These are phyloP conservation scores for Trissolcus brochymenae DNA, from an alignment of 2,888 invertebrate genomes.

Conservation along the genomic window DNA sequence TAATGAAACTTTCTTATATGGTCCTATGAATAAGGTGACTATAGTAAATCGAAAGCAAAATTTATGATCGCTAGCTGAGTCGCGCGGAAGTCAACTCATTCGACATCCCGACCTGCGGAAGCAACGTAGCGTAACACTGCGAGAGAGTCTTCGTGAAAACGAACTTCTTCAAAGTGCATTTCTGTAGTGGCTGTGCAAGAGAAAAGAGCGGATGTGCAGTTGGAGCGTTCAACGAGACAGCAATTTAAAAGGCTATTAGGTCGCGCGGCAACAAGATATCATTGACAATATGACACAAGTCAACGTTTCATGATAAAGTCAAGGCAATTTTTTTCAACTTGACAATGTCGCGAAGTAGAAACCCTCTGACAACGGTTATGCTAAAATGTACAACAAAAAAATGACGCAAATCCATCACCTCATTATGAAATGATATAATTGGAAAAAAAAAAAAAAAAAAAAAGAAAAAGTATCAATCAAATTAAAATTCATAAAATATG, in stretches of 20 bases:
- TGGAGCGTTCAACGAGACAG: constrained; percentile 42
- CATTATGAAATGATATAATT: no score
- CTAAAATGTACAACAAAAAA: no score
- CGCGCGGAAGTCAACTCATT: background rate
- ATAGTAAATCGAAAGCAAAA: no score
- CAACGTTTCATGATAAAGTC: constrained; percentile 44
- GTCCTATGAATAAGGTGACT: no score
- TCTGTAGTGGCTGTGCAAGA: constrained; percentile 15
- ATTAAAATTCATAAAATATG: no score
- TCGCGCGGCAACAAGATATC: constrained; percentile 49
- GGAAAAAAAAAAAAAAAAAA: no score
- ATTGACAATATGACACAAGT: constrained; percentile 52
- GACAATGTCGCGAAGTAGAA: constrained; percentile 19
- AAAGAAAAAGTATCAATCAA: no score
- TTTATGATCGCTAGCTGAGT: background rate
- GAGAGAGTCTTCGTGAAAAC: no score
- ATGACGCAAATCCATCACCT: no score
- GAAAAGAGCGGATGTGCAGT: constrained; percentile 48
- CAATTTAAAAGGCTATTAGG: constrained; percentile 54
- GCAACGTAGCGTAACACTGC: no score
- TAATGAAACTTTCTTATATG: no score
- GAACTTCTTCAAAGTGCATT: constrained; percentile 26
- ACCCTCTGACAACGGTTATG: background rate
- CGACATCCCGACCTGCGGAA: no score
- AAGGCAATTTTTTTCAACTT: constrained; percentile 36